Conservation (phyloP, 2,888 invertebrate genomes). For the Idaea aversata region DNA sequence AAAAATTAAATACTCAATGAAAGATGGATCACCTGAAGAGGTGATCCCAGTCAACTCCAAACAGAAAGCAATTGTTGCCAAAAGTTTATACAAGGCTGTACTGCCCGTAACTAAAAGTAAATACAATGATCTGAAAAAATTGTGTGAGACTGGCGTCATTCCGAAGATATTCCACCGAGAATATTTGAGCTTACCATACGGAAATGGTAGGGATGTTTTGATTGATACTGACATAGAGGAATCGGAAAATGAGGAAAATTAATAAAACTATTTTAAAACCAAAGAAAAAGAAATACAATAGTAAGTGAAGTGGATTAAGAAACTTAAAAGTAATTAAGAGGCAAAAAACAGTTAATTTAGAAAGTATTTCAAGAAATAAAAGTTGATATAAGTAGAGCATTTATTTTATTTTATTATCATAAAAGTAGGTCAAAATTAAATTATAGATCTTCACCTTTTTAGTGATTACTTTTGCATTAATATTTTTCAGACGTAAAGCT, state of each 20-base stretch:
- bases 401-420: background rate
- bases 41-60: slow-evolving; percentile 4
- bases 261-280: background rate
- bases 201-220: slow-evolving; percentile 8
- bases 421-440: background rate
- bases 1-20: slow-evolving; percentile 8
- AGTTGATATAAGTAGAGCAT: background rate
- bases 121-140: slow-evolving; percentile 19
- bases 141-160: slow-evolving; percentile 18
- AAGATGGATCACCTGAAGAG: slow-evolving; percentile 7
- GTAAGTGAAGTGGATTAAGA: background rate
- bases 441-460: too few species aligned
- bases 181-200: slow-evolving; percentile 10
- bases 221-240: slow-evolving; percentile 16
- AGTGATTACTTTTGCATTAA: too few species aligned
- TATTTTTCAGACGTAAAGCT: too few species aligned
- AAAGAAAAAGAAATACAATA: slow-evolving; percentile 5
- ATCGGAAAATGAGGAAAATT: background rate
- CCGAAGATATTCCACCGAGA: slow-evolving; percentile 18
- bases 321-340: background rate
- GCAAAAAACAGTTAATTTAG: background rate
- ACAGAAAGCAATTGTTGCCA: slow-evolving; percentile 8
- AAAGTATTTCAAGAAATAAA: background rate
- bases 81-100: too few species aligned
- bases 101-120: slow-evolving; percentile 11